Evolutionary conservation across 2,797 vertebrate genomes (phyloP).

Genomic region (Holocentrus rufus): DNA sequence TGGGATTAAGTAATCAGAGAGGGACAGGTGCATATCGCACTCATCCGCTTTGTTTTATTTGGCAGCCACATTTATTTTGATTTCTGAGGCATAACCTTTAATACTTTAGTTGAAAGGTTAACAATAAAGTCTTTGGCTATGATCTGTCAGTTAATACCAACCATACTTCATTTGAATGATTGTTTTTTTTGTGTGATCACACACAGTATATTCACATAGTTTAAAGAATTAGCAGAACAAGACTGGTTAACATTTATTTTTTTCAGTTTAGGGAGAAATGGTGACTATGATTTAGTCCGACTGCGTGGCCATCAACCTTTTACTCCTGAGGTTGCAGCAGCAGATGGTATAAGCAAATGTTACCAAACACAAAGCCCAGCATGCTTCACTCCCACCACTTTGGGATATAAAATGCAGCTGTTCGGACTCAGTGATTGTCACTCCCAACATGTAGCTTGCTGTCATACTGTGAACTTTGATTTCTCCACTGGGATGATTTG

Average conservation of each 20-base stretch:
- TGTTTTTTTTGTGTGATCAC: too few species aligned
- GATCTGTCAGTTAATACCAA: neutral
- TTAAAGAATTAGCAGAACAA: too few species aligned
- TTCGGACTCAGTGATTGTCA: slow-evolving; percentile 42
- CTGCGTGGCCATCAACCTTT: neutral
- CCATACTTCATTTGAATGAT: neutral
- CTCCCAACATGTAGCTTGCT: slow-evolving; percentile 32
- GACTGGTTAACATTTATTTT: neutral
- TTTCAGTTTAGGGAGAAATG: neutral
- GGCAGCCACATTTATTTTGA: slow-evolving; percentile 31
- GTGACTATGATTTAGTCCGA: neutral
- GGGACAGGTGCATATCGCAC: slow-evolving; percentile 46
- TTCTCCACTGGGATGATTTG: slow-evolving; percentile 49
- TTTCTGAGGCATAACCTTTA: slow-evolving; percentile 15
- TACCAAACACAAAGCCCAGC: slow-evolving; percentile 24
- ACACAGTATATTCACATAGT: too few species aligned
- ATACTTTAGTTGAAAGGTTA: slow-evolving; percentile 1
- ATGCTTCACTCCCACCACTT: slow-evolving; percentile 11
- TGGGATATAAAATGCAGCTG: slow-evolving; percentile 37
- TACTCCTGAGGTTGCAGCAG: neutral
- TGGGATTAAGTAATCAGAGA: slow-evolving; percentile 55
- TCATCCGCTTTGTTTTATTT: slow-evolving; percentile 39
- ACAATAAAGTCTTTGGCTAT: neutral
- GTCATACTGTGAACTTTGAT: slow-evolving; percentile 39
- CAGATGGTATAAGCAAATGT: slow-evolving; percentile 38